phyloP scores from a whole-genome alignment of 2,113 vertebrate genomes.

The Entelurus aequoreus region DNA sequence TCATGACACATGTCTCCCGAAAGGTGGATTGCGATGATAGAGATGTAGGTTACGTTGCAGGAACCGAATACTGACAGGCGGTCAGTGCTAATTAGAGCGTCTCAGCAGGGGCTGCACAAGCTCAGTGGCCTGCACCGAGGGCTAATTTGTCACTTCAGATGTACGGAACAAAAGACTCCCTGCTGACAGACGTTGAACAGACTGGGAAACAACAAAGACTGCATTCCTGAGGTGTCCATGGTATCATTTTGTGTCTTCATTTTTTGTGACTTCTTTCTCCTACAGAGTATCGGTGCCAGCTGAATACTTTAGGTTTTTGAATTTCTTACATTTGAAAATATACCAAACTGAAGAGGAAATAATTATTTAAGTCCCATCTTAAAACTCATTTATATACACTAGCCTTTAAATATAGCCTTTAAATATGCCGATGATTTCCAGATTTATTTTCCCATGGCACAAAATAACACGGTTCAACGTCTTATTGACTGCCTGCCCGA shows the following conservation, averaged over 20 bases:
- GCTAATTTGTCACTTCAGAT: conserved; percentile 34
- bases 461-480: too few relatives aligned
- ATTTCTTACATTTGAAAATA: too few relatives aligned
- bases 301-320: background rate
- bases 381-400: too few relatives aligned
- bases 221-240: background rate
- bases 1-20: conserved; percentile 8
- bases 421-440: too few relatives aligned
- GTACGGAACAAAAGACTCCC: conserved; percentile 20
- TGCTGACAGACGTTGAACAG: conserved; percentile 8
- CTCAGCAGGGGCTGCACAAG: conserved; percentile 18
- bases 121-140: conserved; percentile 29
- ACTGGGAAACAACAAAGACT: background rate
- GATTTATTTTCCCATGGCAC: too few relatives aligned
- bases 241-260: too few relatives aligned
- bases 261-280: background rate
- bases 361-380: too few relatives aligned
- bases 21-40: conserved; percentile 19
- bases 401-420: too few relatives aligned
- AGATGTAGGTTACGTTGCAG: conserved; percentile 15
- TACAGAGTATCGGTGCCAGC: background rate
- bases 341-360: too few relatives aligned
- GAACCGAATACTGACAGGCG: conserved; percentile 26
- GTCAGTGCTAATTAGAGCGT: conserved; percentile 34
- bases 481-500: too few relatives aligned